Percentiles rank a stretch among this genome's conserved stretches.
Conservation (phyloP, 2,888 invertebrate species). For the Lathronympha strigana region DNA sequence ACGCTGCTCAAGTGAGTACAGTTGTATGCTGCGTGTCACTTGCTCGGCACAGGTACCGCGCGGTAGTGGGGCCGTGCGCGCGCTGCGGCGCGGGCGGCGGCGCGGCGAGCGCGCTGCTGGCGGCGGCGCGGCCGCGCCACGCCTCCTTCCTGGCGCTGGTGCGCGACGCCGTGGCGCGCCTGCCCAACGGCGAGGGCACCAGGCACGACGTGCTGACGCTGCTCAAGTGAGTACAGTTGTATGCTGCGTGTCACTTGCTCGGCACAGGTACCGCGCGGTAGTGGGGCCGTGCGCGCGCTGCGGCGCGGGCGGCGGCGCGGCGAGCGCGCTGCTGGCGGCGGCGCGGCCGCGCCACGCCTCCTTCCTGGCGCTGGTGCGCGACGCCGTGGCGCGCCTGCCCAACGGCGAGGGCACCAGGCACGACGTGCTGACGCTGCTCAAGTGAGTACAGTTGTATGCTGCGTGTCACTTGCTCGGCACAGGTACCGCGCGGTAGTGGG, state of each 20-base stretch:
- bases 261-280: too few relatives aligned
- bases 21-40: conserved; percentile 56
- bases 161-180: conserved; percentile 95
- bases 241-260: conserved; percentile 93
- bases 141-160: conserved; percentile 95
- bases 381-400: conserved; percentile 96
- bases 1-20: background rate
- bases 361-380: conserved; percentile 94
- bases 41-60: conserved; percentile 61
- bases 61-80: conserved; percentile 59
- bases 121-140: conserved; percentile 93
- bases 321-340: conserved; percentile 61
- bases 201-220: conserved; percentile 93
- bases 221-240: too few relatives aligned
- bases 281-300: too few relatives aligned
- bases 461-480: too few relatives aligned
- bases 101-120: conserved; percentile 93
- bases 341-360: conserved; percentile 66
- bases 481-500: too few relatives aligned
- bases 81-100: conserved; percentile 81
- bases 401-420: conserved; percentile 97
- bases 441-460: too few relatives aligned
- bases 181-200: conserved; percentile 98
- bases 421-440: conserved; percentile 56
- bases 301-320: too few relatives aligned